Evolutionary conservation across 2,888 invertebrate genomes (phyloP), one percentile per base, ranked within the genome.

Genomic region (Linnaemya vulpina): DNA sequence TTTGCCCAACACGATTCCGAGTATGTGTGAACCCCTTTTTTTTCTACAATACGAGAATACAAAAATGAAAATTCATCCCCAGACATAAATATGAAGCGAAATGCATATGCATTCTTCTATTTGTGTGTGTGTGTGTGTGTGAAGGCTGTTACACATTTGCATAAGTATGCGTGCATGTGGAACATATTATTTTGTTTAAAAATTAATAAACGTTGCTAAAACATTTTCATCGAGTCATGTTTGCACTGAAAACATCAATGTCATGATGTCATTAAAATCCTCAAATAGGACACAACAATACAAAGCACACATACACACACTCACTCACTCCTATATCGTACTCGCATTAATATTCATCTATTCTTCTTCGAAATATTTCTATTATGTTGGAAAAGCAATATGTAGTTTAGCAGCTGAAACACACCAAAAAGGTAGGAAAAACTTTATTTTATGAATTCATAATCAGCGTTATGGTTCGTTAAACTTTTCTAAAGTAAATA

Each of bases 181-280:
- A 60, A 17, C 22, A 17, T 22, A 58, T 58, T 51, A 81, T 74
- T 30, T 30, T 30, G 2, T 30, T 30, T 74, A 78, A 82, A 80
- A 80, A 85, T 85, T 85, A 85, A 85, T 85, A 85, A 85, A 82
- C 63, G 75, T 71, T 85, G 82, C 63, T 78, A 5, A 78, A 82
- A 75, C 68, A 74, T 78, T 78, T 82, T 82, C 74, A 75, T 82
- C 85, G 71, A 82, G 80, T 82, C 85, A 85, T 85, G 76, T 73
- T 76, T 62, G 53, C 62, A 25, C 13, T 53, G 35, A 65, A 75
- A 71, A 58, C 71, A 67, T 76, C 84, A 76, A 46, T 53, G 71
- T 80, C 84, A 80, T 76, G 73, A 76, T 25, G 60, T 11, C 67
- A 30, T 60, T 51, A 74, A 40, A 73, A 40, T 51, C 5, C 58